Percentiles rank a stretch among this genome's conserved stretches.
phyloP scores from a whole-genome alignment of 2,797 vertebrate genomes.

The Pantherophis alleghaniensis region DNA sequence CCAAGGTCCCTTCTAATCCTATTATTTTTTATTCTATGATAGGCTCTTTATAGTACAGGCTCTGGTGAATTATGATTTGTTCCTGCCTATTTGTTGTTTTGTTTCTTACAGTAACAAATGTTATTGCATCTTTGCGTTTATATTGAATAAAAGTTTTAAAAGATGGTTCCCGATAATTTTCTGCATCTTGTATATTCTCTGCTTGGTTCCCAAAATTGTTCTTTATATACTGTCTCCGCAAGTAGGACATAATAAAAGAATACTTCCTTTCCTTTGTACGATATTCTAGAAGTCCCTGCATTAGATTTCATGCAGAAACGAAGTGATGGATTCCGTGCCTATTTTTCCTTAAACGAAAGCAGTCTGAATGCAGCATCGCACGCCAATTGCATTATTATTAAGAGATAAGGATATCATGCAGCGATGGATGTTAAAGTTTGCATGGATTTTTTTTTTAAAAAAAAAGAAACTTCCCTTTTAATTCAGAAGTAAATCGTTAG shows the following conservation, averaged over 20 bases:
- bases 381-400: neutral
- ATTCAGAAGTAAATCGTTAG: constrained; percentile 11
- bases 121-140: neutral
- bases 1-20: neutral
- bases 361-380: neutral
- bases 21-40: neutral
- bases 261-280: neutral
- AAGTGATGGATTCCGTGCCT: neutral
- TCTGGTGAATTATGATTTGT: too few relatives aligned
- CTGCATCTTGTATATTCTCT: neutral
- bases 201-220: neutral
- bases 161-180: neutral
- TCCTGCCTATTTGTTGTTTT: neutral
- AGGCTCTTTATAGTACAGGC: neutral
- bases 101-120: neutral
- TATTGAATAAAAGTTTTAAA: neutral
- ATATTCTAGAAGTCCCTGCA: neutral
- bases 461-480: neutral
- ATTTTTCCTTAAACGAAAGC: neutral
- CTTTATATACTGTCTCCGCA: neutral
- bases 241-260: neutral
- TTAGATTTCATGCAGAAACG: neutral
- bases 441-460: neutral
- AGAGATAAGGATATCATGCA: neutral
- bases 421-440: neutral